These are phyloP conservation scores for Leuciscus waleckii DNA, from an alignment of 2,797 vertebrate genomes.

Conservation along the genomic window DNA sequence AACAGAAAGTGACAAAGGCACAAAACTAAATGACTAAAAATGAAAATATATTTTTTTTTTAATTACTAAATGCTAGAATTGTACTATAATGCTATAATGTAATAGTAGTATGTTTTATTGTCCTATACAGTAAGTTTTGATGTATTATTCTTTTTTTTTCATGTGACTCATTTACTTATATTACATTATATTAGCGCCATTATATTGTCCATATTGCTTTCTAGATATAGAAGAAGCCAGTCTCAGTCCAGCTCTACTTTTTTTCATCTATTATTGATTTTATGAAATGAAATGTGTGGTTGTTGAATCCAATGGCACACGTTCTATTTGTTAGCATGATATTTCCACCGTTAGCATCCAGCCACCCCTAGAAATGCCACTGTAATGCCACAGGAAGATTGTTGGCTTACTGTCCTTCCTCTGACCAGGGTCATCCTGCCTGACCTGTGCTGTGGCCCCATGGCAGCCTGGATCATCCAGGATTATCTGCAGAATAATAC, in stretches of 20 bases:
- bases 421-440: constrained; percentile 58
- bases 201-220: background rate
- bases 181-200: background rate
- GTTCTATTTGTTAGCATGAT: background rate
- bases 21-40: background rate
- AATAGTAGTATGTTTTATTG: background rate
- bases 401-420: constrained; percentile 42
- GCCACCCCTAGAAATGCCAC: background rate
- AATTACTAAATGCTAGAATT: no score
- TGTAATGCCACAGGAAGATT: background rate
- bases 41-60: no score
- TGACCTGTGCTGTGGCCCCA: constrained; percentile 61
- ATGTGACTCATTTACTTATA: background rate
- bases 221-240: background rate
- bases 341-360: background rate
- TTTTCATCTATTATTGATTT: background rate
- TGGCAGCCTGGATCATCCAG: constrained; percentile 75
- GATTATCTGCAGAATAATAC: constrained; percentile 77
- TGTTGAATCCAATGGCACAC: background rate
- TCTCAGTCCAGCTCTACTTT: background rate
- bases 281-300: background rate
- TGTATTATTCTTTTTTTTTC: background rate
- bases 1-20: background rate
- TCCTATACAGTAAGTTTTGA: background rate
- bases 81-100: no score